Percentiles rank a stretch among this genome's conserved stretches.
Conservation (phyloP, 2,797 vertebrate genomes). For the Poeciliopsis infans region DNA sequence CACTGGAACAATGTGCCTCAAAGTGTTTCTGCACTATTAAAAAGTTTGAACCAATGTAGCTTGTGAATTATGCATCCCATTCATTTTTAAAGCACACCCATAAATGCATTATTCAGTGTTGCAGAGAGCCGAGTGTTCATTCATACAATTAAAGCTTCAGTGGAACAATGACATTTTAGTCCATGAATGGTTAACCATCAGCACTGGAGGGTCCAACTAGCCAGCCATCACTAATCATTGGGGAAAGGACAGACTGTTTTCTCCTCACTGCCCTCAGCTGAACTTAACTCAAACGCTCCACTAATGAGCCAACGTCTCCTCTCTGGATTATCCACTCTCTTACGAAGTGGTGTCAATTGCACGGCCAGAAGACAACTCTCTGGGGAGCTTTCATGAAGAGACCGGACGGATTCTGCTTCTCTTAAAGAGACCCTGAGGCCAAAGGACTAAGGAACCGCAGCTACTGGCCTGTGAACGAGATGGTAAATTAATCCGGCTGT, state of each 20-base stretch:
- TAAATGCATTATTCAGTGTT: constrained; percentile 62
- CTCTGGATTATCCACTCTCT: constrained; percentile 34
- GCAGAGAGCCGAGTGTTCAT: constrained; percentile 41
- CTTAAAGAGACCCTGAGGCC: constrained; percentile 17
- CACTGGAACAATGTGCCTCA: constrained; percentile 7
- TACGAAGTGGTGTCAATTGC: constrained; percentile 36
- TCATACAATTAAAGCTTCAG: constrained; percentile 51
- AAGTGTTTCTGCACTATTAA: constrained; percentile 39
- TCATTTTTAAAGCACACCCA: constrained; percentile 57
- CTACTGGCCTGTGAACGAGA: constrained; percentile 19
- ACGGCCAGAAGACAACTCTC: constrained; percentile 27
- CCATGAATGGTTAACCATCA: constrained; percentile 45
- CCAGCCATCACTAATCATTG: constrained; percentile 33
- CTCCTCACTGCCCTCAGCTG: constrained; percentile 27
- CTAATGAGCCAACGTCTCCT: constrained; percentile 41
- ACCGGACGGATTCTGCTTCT: constrained; percentile 31
- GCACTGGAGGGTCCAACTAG: constrained; percentile 18
- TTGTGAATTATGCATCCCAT: constrained; percentile 56
- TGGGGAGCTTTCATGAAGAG: constrained; percentile 36
- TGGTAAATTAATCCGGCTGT: constrained; percentile 15
- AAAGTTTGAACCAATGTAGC: constrained; percentile 49
- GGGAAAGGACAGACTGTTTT: constrained; percentile 23
- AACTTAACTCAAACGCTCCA: constrained; percentile 23
- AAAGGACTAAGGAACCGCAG: constrained; percentile 22
- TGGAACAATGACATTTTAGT: constrained; percentile 46